Conservation (phyloP, 2,888 invertebrate species). For the Agriotes lineatus region DNA sequence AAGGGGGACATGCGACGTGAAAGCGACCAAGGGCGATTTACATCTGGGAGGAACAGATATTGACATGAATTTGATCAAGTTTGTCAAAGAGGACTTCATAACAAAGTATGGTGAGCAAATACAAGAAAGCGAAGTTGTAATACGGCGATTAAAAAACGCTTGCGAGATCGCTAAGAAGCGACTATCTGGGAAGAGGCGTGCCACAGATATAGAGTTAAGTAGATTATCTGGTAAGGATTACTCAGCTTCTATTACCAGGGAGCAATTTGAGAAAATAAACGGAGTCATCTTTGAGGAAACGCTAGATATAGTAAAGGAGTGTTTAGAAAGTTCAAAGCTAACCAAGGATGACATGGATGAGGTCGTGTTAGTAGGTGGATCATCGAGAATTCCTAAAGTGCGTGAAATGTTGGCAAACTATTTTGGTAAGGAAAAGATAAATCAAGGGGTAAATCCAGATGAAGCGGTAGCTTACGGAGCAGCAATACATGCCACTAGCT, state of each 20-base stretch:
- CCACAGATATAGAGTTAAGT: neutral
- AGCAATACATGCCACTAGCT: conserved; percentile 51
- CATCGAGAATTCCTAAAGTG: conserved; percentile 54
- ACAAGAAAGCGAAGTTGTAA: conserved; percentile 25
- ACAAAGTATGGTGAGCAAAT: conserved; percentile 43
- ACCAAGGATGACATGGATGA: conserved; percentile 49
- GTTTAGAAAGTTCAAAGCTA: conserved; percentile 45
- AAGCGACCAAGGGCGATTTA: conserved; percentile 51
- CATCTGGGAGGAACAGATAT: conserved; percentile 55
- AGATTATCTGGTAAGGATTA: neutral
- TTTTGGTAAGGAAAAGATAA: conserved; percentile 48
- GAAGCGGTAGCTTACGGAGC: conserved; percentile 56
- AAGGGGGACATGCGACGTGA: conserved; percentile 41
- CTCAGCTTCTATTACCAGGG: conserved; percentile 30
- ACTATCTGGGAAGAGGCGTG: conserved; percentile 17
- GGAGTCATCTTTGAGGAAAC: conserved; percentile 47
- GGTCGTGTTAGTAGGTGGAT: conserved; percentile 54
- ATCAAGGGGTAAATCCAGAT: conserved; percentile 51
- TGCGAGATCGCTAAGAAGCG: conserved; percentile 48
- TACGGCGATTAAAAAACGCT: conserved; percentile 42
- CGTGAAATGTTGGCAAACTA: conserved; percentile 45
- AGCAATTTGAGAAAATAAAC: conserved; percentile 49
- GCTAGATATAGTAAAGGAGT: conserved; percentile 44
- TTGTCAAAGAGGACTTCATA: conserved; percentile 39
- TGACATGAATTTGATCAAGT: conserved; percentile 47